Base-by-base conservation (phyloP, 2,888 invertebrate genomes). In the Drosophila borborema region DNA sequence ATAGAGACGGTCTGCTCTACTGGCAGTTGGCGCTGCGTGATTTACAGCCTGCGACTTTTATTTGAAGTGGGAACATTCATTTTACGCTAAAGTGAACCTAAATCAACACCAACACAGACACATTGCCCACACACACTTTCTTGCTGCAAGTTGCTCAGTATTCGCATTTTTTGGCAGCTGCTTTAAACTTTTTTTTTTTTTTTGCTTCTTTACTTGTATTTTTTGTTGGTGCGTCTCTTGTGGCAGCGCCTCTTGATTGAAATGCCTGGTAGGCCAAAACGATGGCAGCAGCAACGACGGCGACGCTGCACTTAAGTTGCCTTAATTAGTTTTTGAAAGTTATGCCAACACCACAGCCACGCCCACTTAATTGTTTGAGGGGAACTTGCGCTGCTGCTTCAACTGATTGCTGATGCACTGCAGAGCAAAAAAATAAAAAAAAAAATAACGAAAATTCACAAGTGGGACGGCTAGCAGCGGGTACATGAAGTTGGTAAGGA, bases 311-410 rank as follows among this genome's bases (percentile, higher is more conserved):
- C 88, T 90, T 89, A 85, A 91, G 84, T 91, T 91, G 87, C 84
- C 91, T 91, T 91, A 91, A 91, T 91, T 91, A 91, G 90, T 91
- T 91, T 91, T 79, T 78, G 79, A 91, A 91, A 91, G 91, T 91
- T 91, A 85, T 88, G 86, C 86, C 87, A 85, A 73, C 78, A 75
- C 72, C 80, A 73, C 73, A 61, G 80, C 71, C 89, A 83, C 86
- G 85, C 86, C 87, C 82, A 77, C 77, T 89, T 85, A 89, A 89
- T 89, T 89, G 75, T 66, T 74, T 71, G 53, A 55, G 68, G 64
- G 62, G 7, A 28, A 23, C 55, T 41, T 14, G 55, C 41, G 60
- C 49, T 54, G 64, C 34, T 63, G 40, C 59, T 74, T 63, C 64
- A 69, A 79, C 67, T 81, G 77, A 77, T 80, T 74, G 77, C 83